phyloP scores from a whole-genome alignment of 2,888 invertebrate genomes.

The Callyntrura sp. region DNA sequence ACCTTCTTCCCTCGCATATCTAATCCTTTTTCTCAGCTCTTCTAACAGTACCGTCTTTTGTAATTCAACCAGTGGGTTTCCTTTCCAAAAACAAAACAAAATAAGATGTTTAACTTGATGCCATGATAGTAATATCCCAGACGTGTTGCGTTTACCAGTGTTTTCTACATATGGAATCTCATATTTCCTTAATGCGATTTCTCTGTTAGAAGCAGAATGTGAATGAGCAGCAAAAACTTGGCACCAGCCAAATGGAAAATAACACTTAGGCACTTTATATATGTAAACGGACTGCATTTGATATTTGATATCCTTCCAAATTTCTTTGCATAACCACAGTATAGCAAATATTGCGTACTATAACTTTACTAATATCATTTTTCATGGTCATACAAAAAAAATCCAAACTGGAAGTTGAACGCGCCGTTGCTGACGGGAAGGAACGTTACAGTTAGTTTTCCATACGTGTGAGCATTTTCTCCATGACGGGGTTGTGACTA shows the following conservation, averaged over 20 bases:
- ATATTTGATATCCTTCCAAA: slow-evolving; percentile 16
- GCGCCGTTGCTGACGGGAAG: too few relatives aligned
- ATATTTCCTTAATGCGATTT: neutral
- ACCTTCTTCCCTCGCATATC: neutral
- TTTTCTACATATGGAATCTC: neutral
- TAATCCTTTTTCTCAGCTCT: neutral
- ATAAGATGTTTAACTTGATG: neutral
- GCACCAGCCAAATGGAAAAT: neutral
- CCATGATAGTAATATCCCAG: neutral
- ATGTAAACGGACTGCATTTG: neutral
- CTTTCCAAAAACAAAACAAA: neutral
- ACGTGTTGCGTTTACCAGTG: neutral
- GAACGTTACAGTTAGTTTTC: too few relatives aligned
- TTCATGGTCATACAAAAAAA: neutral
- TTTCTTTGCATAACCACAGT: neutral
- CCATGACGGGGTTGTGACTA: neutral
- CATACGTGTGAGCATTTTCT: neutral
- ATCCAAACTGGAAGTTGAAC: neutral
- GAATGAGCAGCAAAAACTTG: slow-evolving; percentile 21
- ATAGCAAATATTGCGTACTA: neutral
- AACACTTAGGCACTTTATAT: neutral
- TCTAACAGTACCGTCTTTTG: neutral
- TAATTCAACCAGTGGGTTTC: slow-evolving; percentile 22
- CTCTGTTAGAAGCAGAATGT: neutral
- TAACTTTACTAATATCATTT: too few relatives aligned